Percentiles rank a stretch among this genome's conserved stretches.
phyloP scores from a whole-genome alignment of 1,140 invertebrate species.

The Nylanderia fulva region DNA sequence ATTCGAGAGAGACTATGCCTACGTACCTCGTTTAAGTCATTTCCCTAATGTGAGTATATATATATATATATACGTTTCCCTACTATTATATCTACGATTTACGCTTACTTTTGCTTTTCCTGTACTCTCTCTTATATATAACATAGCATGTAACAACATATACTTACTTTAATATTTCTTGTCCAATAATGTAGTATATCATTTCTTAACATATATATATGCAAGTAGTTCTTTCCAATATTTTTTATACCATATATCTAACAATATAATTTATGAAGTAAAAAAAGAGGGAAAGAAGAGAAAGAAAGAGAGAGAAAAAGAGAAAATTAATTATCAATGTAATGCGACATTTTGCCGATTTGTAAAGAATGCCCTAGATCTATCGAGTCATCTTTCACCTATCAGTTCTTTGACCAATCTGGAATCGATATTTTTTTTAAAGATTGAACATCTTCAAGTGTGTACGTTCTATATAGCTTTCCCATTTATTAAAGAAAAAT shows the following conservation, averaged over 20 bases:
- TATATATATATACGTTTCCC: no score
- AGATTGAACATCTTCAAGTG: not conserved
- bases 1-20: constrained; percentile 31
- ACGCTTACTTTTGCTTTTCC: not conserved
- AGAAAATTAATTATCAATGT: not conserved
- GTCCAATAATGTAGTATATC: not conserved
- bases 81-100: constrained; percentile 16
- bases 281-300: not conserved
- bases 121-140: no score
- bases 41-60: constrained; percentile 12
- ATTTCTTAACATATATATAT: not conserved
- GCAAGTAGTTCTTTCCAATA: not conserved
- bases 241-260: not conserved
- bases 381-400: not conserved
- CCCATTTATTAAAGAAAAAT: not conserved
- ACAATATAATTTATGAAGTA: not conserved
- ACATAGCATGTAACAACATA: no score
- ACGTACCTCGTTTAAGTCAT: constrained; percentile 35
- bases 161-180: not conserved
- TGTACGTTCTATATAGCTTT: not conserved
- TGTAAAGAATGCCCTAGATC: not conserved
- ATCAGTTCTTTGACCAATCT: not conserved
- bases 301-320: no score
- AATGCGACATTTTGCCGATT: constrained; percentile 1
- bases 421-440: not conserved